Percentiles rank a stretch among this genome's conserved stretches.
Conservation (phyloP, 2,113 vertebrate species). For the Ctenodactylus gundi region DNA sequence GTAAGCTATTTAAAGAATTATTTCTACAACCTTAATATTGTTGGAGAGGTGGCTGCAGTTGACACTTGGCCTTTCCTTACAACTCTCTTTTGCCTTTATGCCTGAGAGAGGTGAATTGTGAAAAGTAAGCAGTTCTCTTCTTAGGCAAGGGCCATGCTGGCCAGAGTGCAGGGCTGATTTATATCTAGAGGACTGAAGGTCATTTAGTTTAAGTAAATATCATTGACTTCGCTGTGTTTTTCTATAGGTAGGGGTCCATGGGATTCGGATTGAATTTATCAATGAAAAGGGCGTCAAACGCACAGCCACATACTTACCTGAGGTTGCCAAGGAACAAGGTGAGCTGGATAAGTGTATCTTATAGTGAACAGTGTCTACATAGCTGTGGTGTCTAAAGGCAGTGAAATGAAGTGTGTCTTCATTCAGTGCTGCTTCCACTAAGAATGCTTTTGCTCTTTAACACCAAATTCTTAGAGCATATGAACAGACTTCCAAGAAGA, state of each 20-base stretch:
- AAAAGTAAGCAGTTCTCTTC: conserved; percentile 25
- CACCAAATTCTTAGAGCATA: background rate
- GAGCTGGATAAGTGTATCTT: conserved; percentile 67
- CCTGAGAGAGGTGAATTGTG: background rate
- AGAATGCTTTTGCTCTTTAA: background rate
- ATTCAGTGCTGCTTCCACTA: background rate
- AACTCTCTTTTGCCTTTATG: background rate
- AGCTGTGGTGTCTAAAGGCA: background rate
- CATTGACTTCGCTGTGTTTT: conserved; percentile 78
- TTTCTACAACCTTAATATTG: background rate
- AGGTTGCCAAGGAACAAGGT: conserved; percentile 93
- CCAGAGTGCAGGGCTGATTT: background rate
- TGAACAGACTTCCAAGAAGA: background rate
- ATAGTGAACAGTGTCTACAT: background rate
- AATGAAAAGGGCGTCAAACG: conserved; percentile 91
- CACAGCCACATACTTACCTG: conserved; percentile 91
- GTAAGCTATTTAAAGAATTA: background rate
- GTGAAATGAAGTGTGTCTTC: background rate
- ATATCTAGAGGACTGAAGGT: background rate
- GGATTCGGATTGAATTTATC: conserved; percentile 91
- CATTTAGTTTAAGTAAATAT: conserved; percentile 59
- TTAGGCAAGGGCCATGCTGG: background rate
- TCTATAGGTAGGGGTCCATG: conserved; percentile 90
- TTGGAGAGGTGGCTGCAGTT: background rate
- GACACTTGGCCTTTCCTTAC: background rate